Conservation (phyloP, 2,797 vertebrate genomes). For the Lateolabrax maculatus region DNA sequence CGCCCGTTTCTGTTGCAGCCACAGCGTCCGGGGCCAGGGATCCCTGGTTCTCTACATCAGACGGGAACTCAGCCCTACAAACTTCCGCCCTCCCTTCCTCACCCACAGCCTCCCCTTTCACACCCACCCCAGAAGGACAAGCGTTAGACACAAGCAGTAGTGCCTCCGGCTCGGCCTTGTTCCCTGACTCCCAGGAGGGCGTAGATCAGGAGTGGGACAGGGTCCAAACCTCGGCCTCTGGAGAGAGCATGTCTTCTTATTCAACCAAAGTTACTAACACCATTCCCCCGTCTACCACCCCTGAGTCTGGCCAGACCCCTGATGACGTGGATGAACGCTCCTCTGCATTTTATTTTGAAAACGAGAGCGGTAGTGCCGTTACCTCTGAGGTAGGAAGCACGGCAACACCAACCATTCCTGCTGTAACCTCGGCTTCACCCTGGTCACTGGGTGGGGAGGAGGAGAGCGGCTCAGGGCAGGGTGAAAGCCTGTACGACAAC, state of each 20-base stretch:
- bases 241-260: slow-evolving; percentile 77
- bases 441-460: slow-evolving; percentile 89
- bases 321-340: slow-evolving; percentile 78
- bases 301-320: slow-evolving; percentile 59
- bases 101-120: slow-evolving; percentile 77
- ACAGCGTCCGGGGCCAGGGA: slow-evolving; percentile 73
- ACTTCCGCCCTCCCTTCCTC: slow-evolving; percentile 79
- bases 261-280: slow-evolving; percentile 56
- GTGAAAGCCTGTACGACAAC: slow-evolving; percentile 92
- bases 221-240: slow-evolving; percentile 85
- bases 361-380: slow-evolving; percentile 73
- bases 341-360: slow-evolving; percentile 86
- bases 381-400: slow-evolving; percentile 54
- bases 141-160: slow-evolving; percentile 82
- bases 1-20: slow-evolving; percentile 85
- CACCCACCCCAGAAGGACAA: slow-evolving; percentile 83
- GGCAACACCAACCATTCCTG: slow-evolving; percentile 11
- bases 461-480: slow-evolving; percentile 94
- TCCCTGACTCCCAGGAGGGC: slow-evolving; percentile 86
- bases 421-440: slow-evolving; percentile 59
- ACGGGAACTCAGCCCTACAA: slow-evolving; percentile 72
- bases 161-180: slow-evolving; percentile 89
- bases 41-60: slow-evolving; percentile 75
- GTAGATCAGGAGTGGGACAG: slow-evolving; percentile 86
- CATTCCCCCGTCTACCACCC: slow-evolving; percentile 27